Base-by-base conservation (phyloP, 2,113 vertebrate genomes). In the Phyllopteryx taeniolatus region DNA sequence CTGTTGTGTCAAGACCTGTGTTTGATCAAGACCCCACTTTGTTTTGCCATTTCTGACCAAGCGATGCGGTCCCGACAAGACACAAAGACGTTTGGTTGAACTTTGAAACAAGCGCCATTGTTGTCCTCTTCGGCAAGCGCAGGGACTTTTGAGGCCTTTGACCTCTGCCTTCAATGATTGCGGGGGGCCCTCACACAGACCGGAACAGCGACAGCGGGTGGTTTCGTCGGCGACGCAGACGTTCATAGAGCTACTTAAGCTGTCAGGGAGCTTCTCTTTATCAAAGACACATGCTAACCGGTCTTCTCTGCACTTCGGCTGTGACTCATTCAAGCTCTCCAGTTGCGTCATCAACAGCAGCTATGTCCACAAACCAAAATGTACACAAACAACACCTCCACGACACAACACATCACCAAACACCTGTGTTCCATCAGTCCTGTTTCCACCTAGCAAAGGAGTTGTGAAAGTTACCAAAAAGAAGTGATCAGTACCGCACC, bases 201-300 rank as follows among this genome's bases (percentile, higher is more conserved):
- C 69, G 11, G 44, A 33, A 17, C 64, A 63, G 57, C 83, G 78
- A 79, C 78, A 75, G 70, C 82, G 79, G 85, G 87, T 85, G 86
- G 82, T 73, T 82, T 63, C 44, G 70, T 70, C 82, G 82, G 79
- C 79, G 33, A 90, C 87, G 85, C 78, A 77, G 83, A 85, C 73
- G 76, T 83, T 69, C 75, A 60, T 69, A 79, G 85, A 76, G 82
- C 66, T 35, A n/a, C 5, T 10, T 81, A 61, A 67, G 42, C 13
- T 61, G 39, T 10, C 0, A 12, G 71, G 43, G 47, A 20, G 47
- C 53, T 20, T 22, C 17, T 66, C 3, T 47, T 73, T 72, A 68
- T 83, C 57, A 74, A 64, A 31, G 53, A 59, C 46, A 63, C 39
- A 66, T 19, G 63, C 70, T 14, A 27, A 20, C 77, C 73, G 62